A percentile compares a stretch with the other conserved stretches of the same genome.
phyloP scores from a whole-genome alignment of 2,888 invertebrate species.

The Tetragnatha montana region DNA sequence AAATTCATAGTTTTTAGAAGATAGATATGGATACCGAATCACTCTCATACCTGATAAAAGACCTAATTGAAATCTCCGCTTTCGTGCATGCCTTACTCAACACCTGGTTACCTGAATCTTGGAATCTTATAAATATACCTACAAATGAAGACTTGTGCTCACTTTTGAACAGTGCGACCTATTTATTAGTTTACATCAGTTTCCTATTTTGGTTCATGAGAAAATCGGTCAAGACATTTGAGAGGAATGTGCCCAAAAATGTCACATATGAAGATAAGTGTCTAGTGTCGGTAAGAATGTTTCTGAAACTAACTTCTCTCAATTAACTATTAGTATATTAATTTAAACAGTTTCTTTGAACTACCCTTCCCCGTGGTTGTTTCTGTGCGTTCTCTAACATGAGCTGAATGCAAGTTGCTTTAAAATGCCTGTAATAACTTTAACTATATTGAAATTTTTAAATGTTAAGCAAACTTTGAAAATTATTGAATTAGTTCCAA shows the following conservation, averaged over 20 bases:
- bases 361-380: too few relatives aligned
- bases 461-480: too few relatives aligned
- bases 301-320: too few relatives aligned
- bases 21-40: background rate
- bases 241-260: background rate
- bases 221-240: background rate
- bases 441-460: too few relatives aligned
- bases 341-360: too few relatives aligned
- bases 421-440: too few relatives aligned
- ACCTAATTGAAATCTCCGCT: background rate
- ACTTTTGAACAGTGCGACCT: slow-evolving; percentile 1
- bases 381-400: too few relatives aligned
- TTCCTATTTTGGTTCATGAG: slow-evolving; percentile 21
- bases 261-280: background rate
- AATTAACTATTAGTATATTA: too few relatives aligned
- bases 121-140: background rate
- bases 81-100: background rate
- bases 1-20: background rate
- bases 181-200: background rate
- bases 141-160: background rate
- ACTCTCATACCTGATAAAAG: background rate
- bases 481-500: too few relatives aligned
- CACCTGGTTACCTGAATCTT: slow-evolving; percentile 8
- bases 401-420: too few relatives aligned
- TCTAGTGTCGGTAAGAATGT: background rate